Base-by-base conservation (phyloP, 1,140 invertebrate species). In the Drosophila kepulauana region DNA sequence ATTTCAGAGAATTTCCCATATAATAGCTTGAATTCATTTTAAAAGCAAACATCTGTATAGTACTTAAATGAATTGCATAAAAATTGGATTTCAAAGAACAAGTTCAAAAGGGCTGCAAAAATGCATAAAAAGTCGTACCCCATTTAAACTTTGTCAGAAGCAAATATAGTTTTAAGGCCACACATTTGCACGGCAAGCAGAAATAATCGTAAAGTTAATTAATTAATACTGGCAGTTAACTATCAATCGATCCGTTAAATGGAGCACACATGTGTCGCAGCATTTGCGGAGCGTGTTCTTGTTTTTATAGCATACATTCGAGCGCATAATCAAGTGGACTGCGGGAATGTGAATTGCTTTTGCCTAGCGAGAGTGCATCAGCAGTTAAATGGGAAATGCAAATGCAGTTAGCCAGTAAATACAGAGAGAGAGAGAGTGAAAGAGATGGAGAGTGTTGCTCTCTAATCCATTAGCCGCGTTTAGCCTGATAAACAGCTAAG, bases 401-500 rank as follows among this genome's bases (percentile, higher is more conserved):
- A 73, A 81, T 79, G 48, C 15, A 45, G 64, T 68, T 78, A 72
- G 64, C 58, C 69, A 46, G 51, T 43, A n/a, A 49, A 54, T 13
- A 52, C 33, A 20, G 16, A 15, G 8, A 25, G 38, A 38, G 8
- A 38, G 7, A 2, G 10, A 16, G 49, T 11, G 25, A 8, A 8
- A 4, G 25, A 25, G 11, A 7, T 38, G 35, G 33, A 45, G n/a
- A n/a, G 56, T 5, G 30, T 49, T 38, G 59, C 52, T 51, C 57
- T 38, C 68, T 69, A 73, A 82, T 79, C 79, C 81, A 82, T 86
- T 79, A 79, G 67, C 65, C 71, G 56, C 57, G 49, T 75, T 86
- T 78, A 76, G 78, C 80, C 74, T 68, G 75, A 82, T 84, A 85
- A 84, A 74, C 73, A 84, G 73, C 41, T 57, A 51, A 20, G 67